Conservation (phyloP, 2,113 vertebrate species). For the Cebidichthys violaceus region DNA sequence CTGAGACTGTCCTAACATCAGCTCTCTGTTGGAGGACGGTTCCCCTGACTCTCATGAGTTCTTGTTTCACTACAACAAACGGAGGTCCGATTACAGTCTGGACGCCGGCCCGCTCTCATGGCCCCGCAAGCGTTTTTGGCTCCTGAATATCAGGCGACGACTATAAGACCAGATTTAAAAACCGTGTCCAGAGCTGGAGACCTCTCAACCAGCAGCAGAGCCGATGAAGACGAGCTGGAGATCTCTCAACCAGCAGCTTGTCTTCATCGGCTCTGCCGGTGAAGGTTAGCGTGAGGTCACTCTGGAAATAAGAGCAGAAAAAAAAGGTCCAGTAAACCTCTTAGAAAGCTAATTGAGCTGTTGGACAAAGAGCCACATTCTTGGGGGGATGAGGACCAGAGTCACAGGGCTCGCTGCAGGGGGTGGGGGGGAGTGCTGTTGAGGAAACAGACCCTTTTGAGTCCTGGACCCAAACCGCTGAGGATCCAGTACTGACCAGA, state of each 20-base stretch:
- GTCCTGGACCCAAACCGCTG: too few relatives aligned
- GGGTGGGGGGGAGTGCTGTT: neutral
- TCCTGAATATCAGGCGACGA: neutral
- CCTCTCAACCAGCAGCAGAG: too few relatives aligned
- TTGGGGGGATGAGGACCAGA: constrained; percentile 56
- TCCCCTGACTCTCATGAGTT: too few relatives aligned
- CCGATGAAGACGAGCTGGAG: too few relatives aligned
- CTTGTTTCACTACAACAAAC: neutral
- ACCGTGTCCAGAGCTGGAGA: neutral
- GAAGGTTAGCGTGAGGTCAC: constrained; percentile 7
- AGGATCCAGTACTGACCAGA: neutral
- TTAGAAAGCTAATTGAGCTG: constrained; percentile 60
- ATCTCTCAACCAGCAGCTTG: constrained; percentile 21
- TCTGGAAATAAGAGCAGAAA: constrained; percentile 38
- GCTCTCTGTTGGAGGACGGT: too few relatives aligned
- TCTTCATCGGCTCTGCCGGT: constrained; percentile 38
- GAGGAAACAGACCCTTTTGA: neutral
- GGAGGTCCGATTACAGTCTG: constrained; percentile 17
- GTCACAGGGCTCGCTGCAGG: constrained; percentile 52
- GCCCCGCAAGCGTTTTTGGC: neutral
- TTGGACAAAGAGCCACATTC: constrained; percentile 62
- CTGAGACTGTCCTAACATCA: too few relatives aligned
- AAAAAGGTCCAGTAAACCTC: constrained; percentile 60
- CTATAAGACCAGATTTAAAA: constrained; percentile 26
- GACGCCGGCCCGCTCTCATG: neutral